A percentile compares a stretch with the other conserved stretches of the same genome.
phyloP scores from a whole-genome alignment of 2,888 invertebrate species.

The Imbricaverruca yamaguchii region DNA sequence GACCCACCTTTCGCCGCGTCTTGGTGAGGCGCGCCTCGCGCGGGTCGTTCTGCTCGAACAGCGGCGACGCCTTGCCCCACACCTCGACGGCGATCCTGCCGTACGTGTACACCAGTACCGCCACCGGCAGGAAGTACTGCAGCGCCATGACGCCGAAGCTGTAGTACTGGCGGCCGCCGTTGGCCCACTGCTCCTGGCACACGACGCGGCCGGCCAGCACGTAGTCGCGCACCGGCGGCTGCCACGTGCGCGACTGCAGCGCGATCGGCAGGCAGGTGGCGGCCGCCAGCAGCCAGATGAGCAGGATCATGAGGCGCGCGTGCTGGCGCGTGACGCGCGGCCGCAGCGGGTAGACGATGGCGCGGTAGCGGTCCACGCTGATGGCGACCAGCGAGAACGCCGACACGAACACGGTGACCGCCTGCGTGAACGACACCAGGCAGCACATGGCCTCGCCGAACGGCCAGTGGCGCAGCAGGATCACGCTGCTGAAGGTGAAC shows the following conservation, averaged over 20 bases:
- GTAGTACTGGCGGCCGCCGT: conserved; percentile 58
- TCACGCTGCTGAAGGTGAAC: conserved; percentile 72
- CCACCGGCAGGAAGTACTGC: conserved; percentile 74
- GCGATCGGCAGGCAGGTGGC: conserved; percentile 73
- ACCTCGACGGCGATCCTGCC: conserved; percentile 75
- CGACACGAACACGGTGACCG: conserved; percentile 52
- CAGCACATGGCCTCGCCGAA: conserved; percentile 70
- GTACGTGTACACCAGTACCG: conserved; percentile 75
- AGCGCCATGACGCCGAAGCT: conserved; percentile 67
- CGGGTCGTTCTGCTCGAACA: conserved; percentile 69
- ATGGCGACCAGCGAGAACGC: conserved; percentile 86
- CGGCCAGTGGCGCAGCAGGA: conserved; percentile 76
- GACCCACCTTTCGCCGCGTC: conserved; percentile 71
- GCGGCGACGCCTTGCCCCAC: conserved; percentile 74
- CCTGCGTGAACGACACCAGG: conserved; percentile 27
- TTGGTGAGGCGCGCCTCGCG: conserved; percentile 49
- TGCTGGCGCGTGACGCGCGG: conserved; percentile 67
- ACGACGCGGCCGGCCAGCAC: conserved; percentile 24
- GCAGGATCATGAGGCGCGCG: conserved; percentile 59
- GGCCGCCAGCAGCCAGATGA: conserved; percentile 67
- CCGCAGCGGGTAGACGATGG: conserved; percentile 78
- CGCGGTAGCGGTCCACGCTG: conserved; percentile 80
- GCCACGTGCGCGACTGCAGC: conserved; percentile 53
- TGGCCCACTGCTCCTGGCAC: conserved; percentile 31
- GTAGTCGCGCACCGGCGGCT: conserved; percentile 30